Percentiles rank a stretch among this genome's conserved stretches.
phyloP scores from a whole-genome alignment of 2,797 vertebrate species.

The Sebastes jordani region DNA sequence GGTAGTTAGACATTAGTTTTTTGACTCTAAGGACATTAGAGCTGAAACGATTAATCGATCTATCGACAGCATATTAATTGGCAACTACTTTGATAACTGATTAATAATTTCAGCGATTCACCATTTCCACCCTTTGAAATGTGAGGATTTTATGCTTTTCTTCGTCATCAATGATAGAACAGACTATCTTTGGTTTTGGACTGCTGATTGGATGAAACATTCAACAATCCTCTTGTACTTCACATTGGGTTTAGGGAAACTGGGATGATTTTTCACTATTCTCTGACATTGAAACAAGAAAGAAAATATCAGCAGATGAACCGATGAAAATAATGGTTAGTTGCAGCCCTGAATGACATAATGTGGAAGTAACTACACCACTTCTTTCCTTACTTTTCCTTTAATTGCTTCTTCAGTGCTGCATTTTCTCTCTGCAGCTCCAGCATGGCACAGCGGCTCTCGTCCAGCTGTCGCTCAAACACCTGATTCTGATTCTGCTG shows the following conservation, averaged over 20 bases:
- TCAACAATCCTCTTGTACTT: background rate
- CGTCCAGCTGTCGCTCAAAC: slow-evolving; percentile 83
- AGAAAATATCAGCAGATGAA: background rate
- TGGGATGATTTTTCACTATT: background rate
- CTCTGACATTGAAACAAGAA: background rate
- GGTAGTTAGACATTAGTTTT: background rate
- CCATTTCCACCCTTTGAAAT: background rate
- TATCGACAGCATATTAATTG: background rate
- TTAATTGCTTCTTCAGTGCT: slow-evolving; percentile 83
- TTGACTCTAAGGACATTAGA: background rate
- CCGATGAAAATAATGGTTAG: background rate
- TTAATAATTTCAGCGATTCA: background rate
- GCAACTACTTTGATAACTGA: background rate
- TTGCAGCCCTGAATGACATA: background rate
- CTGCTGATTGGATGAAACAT: background rate
- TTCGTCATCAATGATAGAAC: background rate
- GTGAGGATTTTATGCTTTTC: background rate
- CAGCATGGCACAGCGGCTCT: slow-evolving; percentile 82
- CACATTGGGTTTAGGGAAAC: background rate
- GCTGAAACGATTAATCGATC: background rate
- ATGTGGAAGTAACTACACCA: background rate
- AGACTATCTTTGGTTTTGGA: background rate
- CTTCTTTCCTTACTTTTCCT: slow-evolving; percentile 61
- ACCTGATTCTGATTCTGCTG: slow-evolving; percentile 85
- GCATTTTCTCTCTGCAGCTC: slow-evolving; percentile 87